phyloP scores from a whole-genome alignment of 30 jellyfish, hydroid and myxozoan genomes.

The Aurelia sp. region DNA sequence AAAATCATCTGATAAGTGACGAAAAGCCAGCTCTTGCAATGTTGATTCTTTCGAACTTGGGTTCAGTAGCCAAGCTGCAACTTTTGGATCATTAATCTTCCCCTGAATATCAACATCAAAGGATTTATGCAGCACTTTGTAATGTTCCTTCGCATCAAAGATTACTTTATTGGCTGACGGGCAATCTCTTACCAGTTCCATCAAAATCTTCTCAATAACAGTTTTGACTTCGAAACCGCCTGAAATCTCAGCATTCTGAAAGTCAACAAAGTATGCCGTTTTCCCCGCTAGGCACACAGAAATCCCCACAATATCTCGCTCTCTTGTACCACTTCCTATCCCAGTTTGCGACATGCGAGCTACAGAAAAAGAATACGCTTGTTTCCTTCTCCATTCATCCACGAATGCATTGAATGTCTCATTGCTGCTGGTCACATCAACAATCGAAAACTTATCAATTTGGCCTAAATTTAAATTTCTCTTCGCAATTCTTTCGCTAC shows the following conservation, averaged over 20 bases:
- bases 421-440: conserved; percentile 70
- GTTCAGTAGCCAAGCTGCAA: conserved; percentile 95
- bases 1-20: conserved; percentile 60
- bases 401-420: conserved; percentile 64
- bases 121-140: conserved; percentile 48
- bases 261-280: conserved; percentile 72
- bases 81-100: conserved; percentile 83
- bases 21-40: conserved; percentile 62
- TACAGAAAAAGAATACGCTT: conserved; percentile 64
- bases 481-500: conserved; percentile 48
- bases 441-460: conserved; percentile 56
- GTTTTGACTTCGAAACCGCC: not conserved
- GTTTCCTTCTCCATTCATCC: conserved; percentile 69
- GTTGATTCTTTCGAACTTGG: conserved; percentile 77
- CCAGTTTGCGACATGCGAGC: conserved; percentile 63
- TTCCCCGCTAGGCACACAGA: conserved; percentile 90
- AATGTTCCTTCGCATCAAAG: conserved; percentile 83
- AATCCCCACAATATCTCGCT: conserved; percentile 62
- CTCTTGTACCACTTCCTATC: not conserved
- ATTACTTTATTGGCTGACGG: conserved; percentile 29
- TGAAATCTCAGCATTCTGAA: conserved; percentile 3
- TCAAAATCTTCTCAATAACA: not conserved
- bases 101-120: conserved; percentile 52
- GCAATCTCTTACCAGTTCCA: not conserved
- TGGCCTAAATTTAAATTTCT: not conserved